Percentiles rank a stretch among this genome's conserved stretches.
phyloP scores from a whole-genome alignment of 1,140 invertebrate species.

The Babylonia areolata region DNA sequence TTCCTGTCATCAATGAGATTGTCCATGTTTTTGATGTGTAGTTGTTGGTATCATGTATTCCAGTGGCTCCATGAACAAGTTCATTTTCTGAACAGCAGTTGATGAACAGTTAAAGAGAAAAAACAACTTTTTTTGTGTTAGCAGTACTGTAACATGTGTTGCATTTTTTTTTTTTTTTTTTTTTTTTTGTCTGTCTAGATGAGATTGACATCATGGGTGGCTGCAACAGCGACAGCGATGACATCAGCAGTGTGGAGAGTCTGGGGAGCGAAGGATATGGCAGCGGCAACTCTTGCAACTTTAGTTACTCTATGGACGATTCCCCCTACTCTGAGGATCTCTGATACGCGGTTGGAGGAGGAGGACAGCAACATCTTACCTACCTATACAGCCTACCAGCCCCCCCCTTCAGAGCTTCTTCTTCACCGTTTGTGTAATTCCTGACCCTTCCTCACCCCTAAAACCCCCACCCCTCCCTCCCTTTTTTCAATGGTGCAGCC shows the following conservation, averaged over 20 bases:
- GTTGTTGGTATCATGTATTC: too few species aligned
- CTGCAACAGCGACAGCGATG: constrained; percentile 88
- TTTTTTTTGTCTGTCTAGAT: constrained; percentile 80
- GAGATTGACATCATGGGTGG: constrained; percentile 92
- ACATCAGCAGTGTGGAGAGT: constrained; percentile 54
- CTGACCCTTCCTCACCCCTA: constrained; percentile 1
- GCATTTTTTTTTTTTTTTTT: too few species aligned
- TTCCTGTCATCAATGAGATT: too few species aligned
- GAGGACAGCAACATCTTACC: neutral
- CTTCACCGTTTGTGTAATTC: neutral
- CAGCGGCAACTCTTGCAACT: constrained; percentile 45
- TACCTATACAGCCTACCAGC: neutral
- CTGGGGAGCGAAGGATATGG: constrained; percentile 59
- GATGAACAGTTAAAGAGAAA: too few species aligned
- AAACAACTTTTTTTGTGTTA: too few species aligned
- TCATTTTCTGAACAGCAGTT: too few species aligned
- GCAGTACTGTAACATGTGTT: neutral
- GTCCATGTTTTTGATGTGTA: too few species aligned
- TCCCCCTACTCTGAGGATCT: constrained; percentile 53
- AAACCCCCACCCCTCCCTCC: neutral
- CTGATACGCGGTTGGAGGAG: constrained; percentile 39
- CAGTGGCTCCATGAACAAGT: too few species aligned
- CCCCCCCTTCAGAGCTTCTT: neutral
- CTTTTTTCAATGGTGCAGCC: constrained; percentile 32
- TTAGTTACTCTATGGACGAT: constrained; percentile 50